phyloP scores from a whole-genome alignment of 2,888 invertebrate genomes.

The Diplolepis rosae region DNA sequence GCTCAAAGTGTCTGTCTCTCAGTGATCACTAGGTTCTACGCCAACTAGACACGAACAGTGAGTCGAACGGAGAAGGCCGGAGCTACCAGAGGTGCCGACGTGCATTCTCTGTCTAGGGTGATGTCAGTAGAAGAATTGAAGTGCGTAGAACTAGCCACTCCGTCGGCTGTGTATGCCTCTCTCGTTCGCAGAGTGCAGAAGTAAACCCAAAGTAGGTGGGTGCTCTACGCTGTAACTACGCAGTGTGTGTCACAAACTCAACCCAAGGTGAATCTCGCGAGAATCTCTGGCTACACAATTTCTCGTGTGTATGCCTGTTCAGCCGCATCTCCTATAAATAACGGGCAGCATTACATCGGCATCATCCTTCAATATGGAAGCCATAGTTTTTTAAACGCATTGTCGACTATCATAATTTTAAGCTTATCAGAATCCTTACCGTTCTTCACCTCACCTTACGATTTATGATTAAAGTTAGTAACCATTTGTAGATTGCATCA shows the following conservation, averaged over 20 bases:
- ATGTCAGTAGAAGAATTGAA: slow-evolving; percentile 67
- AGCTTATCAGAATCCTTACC: slow-evolving; percentile 27
- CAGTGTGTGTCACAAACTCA: slow-evolving; percentile 71
- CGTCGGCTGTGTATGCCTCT: slow-evolving; percentile 48
- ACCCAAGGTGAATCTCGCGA: slow-evolving; percentile 72
- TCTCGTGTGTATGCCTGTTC: slow-evolving; percentile 67
- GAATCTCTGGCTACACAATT: slow-evolving; percentile 68
- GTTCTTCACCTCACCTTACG: slow-evolving; percentile 6
- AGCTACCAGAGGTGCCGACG: slow-evolving; percentile 61
- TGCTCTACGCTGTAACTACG: slow-evolving; percentile 72
- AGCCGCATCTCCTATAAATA: slow-evolving; percentile 74
- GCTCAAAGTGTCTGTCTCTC: slow-evolving; percentile 52
- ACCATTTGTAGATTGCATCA: background rate
- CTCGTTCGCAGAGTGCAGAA: slow-evolving; percentile 69
- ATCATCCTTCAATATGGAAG: slow-evolving; percentile 59
- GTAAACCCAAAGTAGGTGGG: slow-evolving; percentile 71
- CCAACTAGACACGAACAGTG: slow-evolving; percentile 59
- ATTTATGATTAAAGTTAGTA: slow-evolving; percentile 21
- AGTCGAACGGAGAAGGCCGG: slow-evolving; percentile 63
- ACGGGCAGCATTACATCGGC: slow-evolving; percentile 69
- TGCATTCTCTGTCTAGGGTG: slow-evolving; percentile 47
- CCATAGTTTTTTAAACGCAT: slow-evolving; percentile 44
- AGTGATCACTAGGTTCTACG: slow-evolving; percentile 57
- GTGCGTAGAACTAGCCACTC: slow-evolving; percentile 69
- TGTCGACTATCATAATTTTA: slow-evolving; percentile 30